Evolutionary conservation across 2,797 vertebrate genomes (phyloP).

Genomic region (Sternotherus odoratus): DNA sequence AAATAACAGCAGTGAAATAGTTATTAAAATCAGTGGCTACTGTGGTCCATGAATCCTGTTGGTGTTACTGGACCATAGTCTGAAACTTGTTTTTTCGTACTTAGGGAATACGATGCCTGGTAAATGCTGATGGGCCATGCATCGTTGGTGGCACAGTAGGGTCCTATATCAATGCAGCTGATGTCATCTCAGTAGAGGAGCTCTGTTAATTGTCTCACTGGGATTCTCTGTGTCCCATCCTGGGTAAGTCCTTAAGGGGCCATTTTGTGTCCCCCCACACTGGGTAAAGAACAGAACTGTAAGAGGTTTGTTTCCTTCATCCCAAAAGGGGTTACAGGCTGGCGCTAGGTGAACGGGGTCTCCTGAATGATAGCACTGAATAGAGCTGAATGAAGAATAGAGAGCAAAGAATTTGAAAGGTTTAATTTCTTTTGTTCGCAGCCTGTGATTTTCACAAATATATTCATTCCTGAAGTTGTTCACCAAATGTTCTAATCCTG

Average conservation of each 20-base stretch:
- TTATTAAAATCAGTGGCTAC: neutral
- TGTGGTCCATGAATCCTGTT: neutral
- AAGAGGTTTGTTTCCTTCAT: slow-evolving; percentile 14
- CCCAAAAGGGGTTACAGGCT: slow-evolving; percentile 49
- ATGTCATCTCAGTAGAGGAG: neutral
- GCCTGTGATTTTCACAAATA: slow-evolving; percentile 69
- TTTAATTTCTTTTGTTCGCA: slow-evolving; percentile 67
- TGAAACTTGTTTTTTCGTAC: neutral
- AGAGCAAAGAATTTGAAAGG: slow-evolving; percentile 61
- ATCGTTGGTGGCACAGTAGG: fast-evolving
- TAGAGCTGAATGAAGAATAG: slow-evolving; percentile 55
- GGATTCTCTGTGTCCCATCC: neutral
- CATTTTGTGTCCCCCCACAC: neutral
- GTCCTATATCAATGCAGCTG: neutral
- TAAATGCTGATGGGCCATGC: neutral
- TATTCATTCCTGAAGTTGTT: slow-evolving; percentile 74
- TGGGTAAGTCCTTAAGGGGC: neutral
- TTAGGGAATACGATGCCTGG: fast-evolving
- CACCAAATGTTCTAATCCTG: slow-evolving; percentile 67
- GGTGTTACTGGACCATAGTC: neutral
- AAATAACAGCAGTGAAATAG: neutral
- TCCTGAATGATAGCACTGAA: slow-evolving; percentile 51
- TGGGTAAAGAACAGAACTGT: neutral
- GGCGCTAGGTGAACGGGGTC: slow-evolving; percentile 44
- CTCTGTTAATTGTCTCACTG: neutral